Conservation (phyloP, 2,888 invertebrate genomes). For the Agonopterix subpropinquella region DNA sequence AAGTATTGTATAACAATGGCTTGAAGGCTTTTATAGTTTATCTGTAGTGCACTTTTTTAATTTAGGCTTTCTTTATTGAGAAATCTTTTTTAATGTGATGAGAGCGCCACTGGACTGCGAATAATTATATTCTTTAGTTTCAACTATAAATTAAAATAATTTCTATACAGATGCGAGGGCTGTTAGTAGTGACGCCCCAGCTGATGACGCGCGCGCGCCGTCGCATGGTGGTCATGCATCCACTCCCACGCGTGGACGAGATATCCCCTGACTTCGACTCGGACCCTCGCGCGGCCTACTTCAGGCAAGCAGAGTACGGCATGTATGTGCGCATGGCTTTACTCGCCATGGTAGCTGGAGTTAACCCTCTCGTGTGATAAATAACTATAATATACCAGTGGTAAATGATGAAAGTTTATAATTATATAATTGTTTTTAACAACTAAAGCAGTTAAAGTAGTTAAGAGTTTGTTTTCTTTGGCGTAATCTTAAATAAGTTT, state of each 20-base stretch:
- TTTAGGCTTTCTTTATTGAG: no score
- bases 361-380: conserved; percentile 51
- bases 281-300: conserved; percentile 98
- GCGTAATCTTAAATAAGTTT: no score
- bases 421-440: background rate
- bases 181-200: conserved; percentile 94
- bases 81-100: no score
- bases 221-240: conserved; percentile 98
- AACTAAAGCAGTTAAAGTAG: no score
- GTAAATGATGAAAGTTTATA: background rate
- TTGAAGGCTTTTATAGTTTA: no score
- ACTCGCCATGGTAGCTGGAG: conserved; percentile 91
- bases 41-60: no score
- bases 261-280: conserved; percentile 96
- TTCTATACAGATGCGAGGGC: conserved; percentile 75
- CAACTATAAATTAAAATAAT: no score
- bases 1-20: no score
- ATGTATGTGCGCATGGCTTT: conserved; percentile 99
- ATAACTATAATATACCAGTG: background rate
- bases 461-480: no score
- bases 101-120: no score
- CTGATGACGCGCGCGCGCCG: conserved; percentile 95
- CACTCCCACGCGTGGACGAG: conserved; percentile 95
- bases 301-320: conserved; percentile 98
- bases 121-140: no score